Conservation (phyloP, 2,797 vertebrate genomes). For the Aplochiton taeniatus region DNA sequence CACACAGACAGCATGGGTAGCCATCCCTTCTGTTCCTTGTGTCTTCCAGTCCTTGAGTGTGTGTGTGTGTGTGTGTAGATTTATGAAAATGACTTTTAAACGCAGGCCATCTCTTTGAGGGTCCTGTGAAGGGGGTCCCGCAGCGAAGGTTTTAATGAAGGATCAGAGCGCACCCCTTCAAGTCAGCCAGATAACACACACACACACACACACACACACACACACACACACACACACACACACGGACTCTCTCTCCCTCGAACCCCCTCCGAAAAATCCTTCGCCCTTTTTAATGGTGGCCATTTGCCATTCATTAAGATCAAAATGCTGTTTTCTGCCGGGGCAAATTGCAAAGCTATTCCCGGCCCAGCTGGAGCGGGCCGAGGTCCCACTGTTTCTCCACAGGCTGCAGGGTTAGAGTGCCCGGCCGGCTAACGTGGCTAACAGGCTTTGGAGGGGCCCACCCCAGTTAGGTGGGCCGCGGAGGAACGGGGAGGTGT, state of each 20-base stretch:
- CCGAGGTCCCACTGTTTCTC: constrained; percentile 89
- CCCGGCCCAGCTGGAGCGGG: constrained; percentile 95
- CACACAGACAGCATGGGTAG: constrained; percentile 70
- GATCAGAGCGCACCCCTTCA: constrained; percentile 92
- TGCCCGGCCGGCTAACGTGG: constrained; percentile 88
- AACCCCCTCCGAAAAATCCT: constrained; percentile 84
- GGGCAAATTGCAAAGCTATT: constrained; percentile 99
- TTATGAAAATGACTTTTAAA: constrained; percentile 96
- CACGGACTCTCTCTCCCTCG: constrained; percentile 28
- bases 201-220: constrained; percentile 16
- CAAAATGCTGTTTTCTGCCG: constrained; percentile 92
- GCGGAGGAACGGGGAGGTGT: constrained; percentile 1
- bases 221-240: constrained; percentile 16
- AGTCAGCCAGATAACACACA: constrained; percentile 82
- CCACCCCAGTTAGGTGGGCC: not conserved
- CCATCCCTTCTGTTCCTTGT: constrained; percentile 79
- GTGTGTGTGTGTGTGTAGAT: constrained; percentile 85
- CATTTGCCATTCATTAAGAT: constrained; percentile 99
- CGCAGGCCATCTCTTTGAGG: constrained; percentile 90
- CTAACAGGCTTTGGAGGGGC: constrained; percentile 71
- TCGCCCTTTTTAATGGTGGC: constrained; percentile 96
- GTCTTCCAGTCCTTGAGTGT: constrained; percentile 85
- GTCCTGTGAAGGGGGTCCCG: constrained; percentile 88
- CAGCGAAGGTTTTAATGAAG: constrained; percentile 97
- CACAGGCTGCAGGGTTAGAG: constrained; percentile 90